phyloP scores from a whole-genome alignment of 2,113 vertebrate genomes.

The Piprites chloris region DNA sequence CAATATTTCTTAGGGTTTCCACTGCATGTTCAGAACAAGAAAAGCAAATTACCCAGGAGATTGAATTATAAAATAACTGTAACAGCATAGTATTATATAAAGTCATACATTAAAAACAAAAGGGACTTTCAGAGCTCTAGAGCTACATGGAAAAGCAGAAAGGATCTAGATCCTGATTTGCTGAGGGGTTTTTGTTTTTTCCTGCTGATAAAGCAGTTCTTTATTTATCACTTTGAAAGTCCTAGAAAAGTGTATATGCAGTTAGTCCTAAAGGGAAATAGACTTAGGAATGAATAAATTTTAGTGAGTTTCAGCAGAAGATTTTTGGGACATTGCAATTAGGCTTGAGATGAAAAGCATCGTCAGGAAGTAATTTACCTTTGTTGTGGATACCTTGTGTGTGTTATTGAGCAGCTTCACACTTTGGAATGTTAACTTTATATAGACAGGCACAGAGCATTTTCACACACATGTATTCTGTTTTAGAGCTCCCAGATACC shows the following conservation, averaged over 20 bases:
- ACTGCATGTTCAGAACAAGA: neutral
- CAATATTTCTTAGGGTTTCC: neutral
- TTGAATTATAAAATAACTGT: neutral
- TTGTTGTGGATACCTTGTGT: neutral
- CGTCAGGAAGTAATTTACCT: neutral
- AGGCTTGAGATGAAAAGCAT: neutral
- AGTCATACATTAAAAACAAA: neutral
- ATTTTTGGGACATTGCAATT: constrained; percentile 1
- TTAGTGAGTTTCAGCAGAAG: neutral
- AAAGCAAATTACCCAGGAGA: neutral
- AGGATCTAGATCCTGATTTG: neutral
- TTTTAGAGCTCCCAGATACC: neutral
- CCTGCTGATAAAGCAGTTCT: neutral
- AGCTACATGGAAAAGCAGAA: neutral
- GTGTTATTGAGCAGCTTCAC: neutral
- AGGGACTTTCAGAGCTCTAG: neutral
- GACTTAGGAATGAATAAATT: neutral
- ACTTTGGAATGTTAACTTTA: neutral
- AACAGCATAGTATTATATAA: neutral
- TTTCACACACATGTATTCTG: neutral
- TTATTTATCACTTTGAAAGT: neutral
- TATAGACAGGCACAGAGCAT: neutral
- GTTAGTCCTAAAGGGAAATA: neutral
- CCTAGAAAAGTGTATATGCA: neutral
- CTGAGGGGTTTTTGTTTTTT: neutral